Percentiles rank a stretch among this genome's conserved stretches.
Evolutionary conservation across 1,140 invertebrate genomes (phyloP).

Genomic region (Drosophila serrata): DNA sequence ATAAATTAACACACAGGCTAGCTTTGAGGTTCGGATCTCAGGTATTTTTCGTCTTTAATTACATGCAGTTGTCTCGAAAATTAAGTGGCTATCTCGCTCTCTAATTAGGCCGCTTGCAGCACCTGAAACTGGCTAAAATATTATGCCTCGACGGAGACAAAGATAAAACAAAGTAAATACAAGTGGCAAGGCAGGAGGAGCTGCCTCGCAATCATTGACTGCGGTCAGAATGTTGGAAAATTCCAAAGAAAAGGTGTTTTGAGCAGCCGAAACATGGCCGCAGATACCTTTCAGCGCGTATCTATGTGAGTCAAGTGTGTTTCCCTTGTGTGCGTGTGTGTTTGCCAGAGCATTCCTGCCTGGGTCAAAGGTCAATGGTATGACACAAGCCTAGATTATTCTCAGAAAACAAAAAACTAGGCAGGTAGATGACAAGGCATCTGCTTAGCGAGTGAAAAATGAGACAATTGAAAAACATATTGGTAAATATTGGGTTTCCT

Average conservation of each 20-base stretch:
- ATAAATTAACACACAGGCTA: too few relatives aligned
- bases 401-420: constrained; percentile 18
- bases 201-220: constrained; percentile 43
- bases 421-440: background rate
- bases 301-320: constrained; percentile 33
- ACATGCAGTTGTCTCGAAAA: constrained; percentile 58
- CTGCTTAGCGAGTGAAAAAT: constrained; percentile 9
- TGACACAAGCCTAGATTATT: background rate
- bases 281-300: constrained; percentile 33
- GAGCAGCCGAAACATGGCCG: constrained; percentile 36
- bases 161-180: constrained; percentile 48
- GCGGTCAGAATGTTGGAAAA: constrained; percentile 51
- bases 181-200: constrained; percentile 9
- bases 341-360: constrained; percentile 14
- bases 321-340: constrained; percentile 22
- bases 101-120: constrained; percentile 63
- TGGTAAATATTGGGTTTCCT: constrained; percentile 49
- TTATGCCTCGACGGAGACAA: constrained; percentile 42
- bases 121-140: constrained; percentile 63
- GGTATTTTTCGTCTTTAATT: constrained; percentile 63
- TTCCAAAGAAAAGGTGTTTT: constrained; percentile 67
- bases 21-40: constrained; percentile 20
- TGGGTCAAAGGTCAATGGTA: constrained; percentile 71
- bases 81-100: constrained; percentile 39
- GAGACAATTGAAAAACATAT: constrained; percentile 37